Conservation (phyloP, 2,797 vertebrate species). For the Allobates femoralis region DNA sequence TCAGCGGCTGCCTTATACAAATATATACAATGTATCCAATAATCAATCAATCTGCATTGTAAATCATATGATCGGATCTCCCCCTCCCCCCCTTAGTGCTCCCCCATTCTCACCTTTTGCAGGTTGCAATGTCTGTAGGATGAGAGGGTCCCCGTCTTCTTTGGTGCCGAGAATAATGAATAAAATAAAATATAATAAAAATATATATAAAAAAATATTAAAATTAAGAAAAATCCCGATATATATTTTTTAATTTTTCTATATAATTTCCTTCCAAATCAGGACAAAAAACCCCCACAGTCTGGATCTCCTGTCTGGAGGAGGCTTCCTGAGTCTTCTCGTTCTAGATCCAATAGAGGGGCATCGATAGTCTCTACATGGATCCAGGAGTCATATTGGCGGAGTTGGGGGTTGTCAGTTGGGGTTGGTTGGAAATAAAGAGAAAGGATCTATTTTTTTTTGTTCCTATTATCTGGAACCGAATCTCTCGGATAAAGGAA, state of each 20-base stretch:
- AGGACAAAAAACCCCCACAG: conserved; percentile 15
- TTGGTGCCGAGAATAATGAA: conserved; percentile 18
- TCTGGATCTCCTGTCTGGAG: conserved; percentile 48
- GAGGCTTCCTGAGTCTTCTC: conserved; percentile 43
- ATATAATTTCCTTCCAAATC: background rate
- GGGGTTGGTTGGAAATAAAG: conserved; percentile 6
- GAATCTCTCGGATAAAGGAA: conserved; percentile 42
- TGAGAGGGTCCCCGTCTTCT: conserved; percentile 45
- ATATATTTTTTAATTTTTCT: background rate
- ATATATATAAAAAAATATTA: background rate
- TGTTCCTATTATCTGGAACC: conserved; percentile 31
- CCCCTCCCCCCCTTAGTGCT: background rate
- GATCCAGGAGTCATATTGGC: conserved; percentile 44
- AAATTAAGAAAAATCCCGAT: background rate
- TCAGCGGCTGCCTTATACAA: too few relatives aligned
- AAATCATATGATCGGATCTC: background rate
- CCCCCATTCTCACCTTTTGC: conserved; percentile 58
- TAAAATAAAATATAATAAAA: background rate
- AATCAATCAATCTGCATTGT: background rate
- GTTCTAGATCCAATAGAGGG: conserved; percentile 44
- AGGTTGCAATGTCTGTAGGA: conserved; percentile 47
- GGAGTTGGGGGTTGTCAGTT: conserved; percentile 23
- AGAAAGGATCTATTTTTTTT: background rate
- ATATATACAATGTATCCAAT: background rate
- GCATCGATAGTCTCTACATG: conserved; percentile 19